These are phyloP conservation scores for Neolamprologus hecqui DNA, from an alignment of 2,113 vertebrate species.

Conservation along the genomic window DNA sequence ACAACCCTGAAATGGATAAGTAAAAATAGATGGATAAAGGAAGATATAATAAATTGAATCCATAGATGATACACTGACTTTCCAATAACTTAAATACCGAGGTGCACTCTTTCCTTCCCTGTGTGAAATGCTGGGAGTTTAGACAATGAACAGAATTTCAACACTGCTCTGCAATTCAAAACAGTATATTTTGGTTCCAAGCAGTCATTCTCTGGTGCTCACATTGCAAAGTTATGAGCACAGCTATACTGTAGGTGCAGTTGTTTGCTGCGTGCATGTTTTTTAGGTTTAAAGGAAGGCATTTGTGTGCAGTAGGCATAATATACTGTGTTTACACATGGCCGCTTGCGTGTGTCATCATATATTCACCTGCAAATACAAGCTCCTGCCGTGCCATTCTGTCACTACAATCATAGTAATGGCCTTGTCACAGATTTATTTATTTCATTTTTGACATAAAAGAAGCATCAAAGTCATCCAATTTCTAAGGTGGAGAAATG, in stretches of 20 bases:
- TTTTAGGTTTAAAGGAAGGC: neutral
- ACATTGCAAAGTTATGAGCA: neutral
- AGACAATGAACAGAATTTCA: neutral
- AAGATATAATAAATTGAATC: neutral
- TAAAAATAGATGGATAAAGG: neutral
- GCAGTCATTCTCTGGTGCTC: neutral
- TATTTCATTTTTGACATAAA: neutral
- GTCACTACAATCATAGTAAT: neutral
- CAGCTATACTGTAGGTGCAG: neutral
- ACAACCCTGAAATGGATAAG: neutral
- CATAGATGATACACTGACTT: neutral
- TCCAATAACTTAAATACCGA: neutral
- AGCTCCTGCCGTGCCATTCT: neutral
- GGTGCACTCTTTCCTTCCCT: neutral
- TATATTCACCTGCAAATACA: neutral
- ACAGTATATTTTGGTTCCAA: neutral
- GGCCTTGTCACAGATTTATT: neutral
- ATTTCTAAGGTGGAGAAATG: neutral
- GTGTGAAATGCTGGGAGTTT: neutral
- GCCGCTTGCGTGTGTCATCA: neutral
- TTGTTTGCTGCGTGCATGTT: neutral
- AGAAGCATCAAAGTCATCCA: neutral
- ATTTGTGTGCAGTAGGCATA: neutral
- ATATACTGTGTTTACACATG: neutral
- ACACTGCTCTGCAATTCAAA: neutral